phyloP scores from a whole-genome alignment of 2,888 invertebrate species.

The Polia nebulosa region DNA sequence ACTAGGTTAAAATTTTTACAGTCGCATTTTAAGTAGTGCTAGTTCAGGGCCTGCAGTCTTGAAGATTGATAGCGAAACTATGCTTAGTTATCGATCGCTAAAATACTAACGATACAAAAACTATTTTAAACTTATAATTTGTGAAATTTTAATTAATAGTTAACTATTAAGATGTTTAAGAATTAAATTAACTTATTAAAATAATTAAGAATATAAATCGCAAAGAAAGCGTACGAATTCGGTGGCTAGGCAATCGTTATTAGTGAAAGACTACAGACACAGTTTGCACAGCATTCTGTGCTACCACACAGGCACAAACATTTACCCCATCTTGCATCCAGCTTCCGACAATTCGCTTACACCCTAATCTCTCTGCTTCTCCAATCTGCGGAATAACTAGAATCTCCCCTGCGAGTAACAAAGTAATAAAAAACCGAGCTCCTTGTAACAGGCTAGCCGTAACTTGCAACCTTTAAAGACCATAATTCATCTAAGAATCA shows the following conservation, averaged over 20 bases:
- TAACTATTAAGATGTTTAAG: too few species aligned
- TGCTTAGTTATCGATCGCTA: too few species aligned
- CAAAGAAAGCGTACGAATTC: neutral
- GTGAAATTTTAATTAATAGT: too few species aligned
- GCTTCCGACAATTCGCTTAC: constrained; percentile 10
- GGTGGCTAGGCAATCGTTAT: neutral
- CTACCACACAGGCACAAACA: neutral
- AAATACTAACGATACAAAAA: too few species aligned
- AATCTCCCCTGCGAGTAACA: constrained; percentile 18
- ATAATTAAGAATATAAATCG: too few species aligned
- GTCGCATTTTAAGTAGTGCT: too few species aligned
- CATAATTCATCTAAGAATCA: constrained; percentile 71
- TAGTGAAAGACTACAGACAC: neutral
- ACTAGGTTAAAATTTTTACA: too few species aligned
- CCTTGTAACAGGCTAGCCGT: constrained; percentile 51
- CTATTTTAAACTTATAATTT: too few species aligned
- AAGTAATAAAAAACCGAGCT: constrained; percentile 44
- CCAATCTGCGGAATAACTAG: constrained; percentile 24
- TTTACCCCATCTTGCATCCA: neutral
- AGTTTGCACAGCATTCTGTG: neutral
- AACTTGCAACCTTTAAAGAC: constrained; percentile 65
- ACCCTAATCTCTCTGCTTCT: constrained; percentile 19
- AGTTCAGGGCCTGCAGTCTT: too few species aligned
- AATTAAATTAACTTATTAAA: too few species aligned
- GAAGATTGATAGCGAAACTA: too few species aligned